Base-by-base conservation (phyloP, 2,888 invertebrate genomes). In the Nymphalis polychloros region DNA sequence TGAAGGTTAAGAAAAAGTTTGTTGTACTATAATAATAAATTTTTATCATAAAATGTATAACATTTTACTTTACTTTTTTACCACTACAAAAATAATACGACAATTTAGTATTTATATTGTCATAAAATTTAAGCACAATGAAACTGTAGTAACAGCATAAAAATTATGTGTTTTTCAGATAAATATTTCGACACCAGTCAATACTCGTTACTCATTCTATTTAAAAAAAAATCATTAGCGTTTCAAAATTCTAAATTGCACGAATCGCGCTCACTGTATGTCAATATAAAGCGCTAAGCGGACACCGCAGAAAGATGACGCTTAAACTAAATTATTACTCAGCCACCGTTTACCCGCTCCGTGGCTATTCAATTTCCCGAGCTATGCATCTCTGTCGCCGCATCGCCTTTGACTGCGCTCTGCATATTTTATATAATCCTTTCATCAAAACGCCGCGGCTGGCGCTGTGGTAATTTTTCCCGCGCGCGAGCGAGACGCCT, bases 401-500 rank as follows among this genome's bases (percentile, higher is more conserved):
- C 86, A 79, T 77, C 81, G 82, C 84, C 86, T 89, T 87, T 88
- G 88, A 87, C 84, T 85, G 84, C 81, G 78, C 85, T 71, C 66
- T 89, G 88, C 88, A 90, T 90, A 89, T 86, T 89, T 89, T 87
- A 88, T 87, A 86, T 88, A 89, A 90, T 87, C 89, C 90, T 90
- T 91, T 90, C 91, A 90, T 92, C 92, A 90, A 86, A 90, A 88
- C 84, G 85, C 84, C 83, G 84, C 83, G 85, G 85, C 86, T 86
- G 88, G 83, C 87, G 88, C 84, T 84, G 83, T 84, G 78, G 83
- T 81, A 88, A 87, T 88, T 89, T 89, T 88, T 87, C 85, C 78
- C 79, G 83, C 79, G 90, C 84, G 83, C 76, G 87, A 88, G 87
- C 79, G 90, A 87, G 92, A 92, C 81, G 82, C 84, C 75, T 83